These are phyloP conservation scores for Thunnus thynnus DNA, from an alignment of 2,113 vertebrate species.

Conservation along the genomic window DNA sequence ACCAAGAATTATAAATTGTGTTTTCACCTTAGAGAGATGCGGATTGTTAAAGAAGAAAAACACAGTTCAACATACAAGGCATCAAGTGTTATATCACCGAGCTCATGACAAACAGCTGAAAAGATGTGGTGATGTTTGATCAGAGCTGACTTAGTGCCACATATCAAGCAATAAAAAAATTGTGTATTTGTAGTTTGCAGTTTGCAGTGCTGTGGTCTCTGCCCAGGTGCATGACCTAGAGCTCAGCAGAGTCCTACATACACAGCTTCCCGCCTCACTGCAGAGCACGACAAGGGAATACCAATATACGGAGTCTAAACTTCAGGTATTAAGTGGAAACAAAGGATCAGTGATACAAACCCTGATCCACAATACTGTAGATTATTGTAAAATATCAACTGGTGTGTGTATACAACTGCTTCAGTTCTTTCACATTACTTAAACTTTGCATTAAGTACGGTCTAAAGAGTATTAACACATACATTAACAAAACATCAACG, in stretches of 20 bases:
- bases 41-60: not conserved
- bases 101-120: constrained; percentile 24
- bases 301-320: not conserved
- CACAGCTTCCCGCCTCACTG: constrained; percentile 24
- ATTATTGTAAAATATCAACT: not conserved
- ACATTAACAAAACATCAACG: not conserved
- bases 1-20: not conserved
- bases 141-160: constrained; percentile 1
- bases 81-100: not conserved
- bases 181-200: not conserved
- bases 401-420: not conserved
- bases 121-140: not conserved
- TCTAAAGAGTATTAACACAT: not conserved
- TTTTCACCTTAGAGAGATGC: not conserved
- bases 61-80: not conserved
- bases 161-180: constrained; percentile 31
- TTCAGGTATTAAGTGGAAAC: not conserved
- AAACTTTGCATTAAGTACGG: not conserved
- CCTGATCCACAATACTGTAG: not conserved
- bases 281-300: constrained; percentile 25
- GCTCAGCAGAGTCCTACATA: constrained; percentile 62
- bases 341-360: not conserved
- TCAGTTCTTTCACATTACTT: not conserved
- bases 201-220: constrained; percentile 65
- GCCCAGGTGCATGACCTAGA: constrained; percentile 82